A percentile compares a stretch with the other conserved stretches of the same genome.
Conservation (phyloP, 2,113 vertebrate genomes). For the Tyto alba region DNA sequence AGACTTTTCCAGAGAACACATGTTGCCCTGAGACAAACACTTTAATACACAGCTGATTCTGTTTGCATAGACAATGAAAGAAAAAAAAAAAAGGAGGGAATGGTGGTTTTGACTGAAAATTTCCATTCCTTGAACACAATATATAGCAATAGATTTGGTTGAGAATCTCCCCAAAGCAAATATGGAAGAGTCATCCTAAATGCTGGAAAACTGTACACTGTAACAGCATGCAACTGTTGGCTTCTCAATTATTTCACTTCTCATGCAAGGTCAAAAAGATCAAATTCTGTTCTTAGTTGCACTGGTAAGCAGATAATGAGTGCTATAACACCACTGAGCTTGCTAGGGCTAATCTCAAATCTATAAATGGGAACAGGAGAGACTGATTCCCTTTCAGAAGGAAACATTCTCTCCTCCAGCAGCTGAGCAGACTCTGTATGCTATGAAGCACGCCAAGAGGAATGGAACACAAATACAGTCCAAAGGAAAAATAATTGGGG, state of each 20-base stretch:
- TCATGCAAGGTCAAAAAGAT: not conserved
- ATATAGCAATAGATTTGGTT: not conserved
- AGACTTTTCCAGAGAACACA: not conserved
- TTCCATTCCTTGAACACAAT: not conserved
- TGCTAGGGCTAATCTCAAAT: not conserved
- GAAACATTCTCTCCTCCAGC: not conserved
- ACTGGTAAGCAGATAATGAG: not conserved
- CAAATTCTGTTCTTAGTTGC: not conserved
- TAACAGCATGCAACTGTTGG: not conserved
- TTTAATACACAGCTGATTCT: not conserved
- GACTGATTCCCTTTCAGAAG: not conserved
- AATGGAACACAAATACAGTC: not conserved
- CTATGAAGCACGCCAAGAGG: not conserved
- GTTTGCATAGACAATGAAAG: not conserved
- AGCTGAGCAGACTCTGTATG: not conserved
- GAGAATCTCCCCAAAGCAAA: not conserved
- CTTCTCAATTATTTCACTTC: not conserved
- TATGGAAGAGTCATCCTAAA: not conserved
- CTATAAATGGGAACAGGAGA: not conserved
- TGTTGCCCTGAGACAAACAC: conserved; percentile 9
- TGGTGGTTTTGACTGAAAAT: not conserved
- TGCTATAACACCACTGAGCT: not conserved
- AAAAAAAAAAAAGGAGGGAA: not conserved
- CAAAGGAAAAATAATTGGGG: conserved; percentile 20
- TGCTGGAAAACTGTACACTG: not conserved